These are phyloP conservation scores for Hofmannophila pseudospretella DNA, from an alignment of 2,888 invertebrate genomes.

Conservation along the genomic window DNA sequence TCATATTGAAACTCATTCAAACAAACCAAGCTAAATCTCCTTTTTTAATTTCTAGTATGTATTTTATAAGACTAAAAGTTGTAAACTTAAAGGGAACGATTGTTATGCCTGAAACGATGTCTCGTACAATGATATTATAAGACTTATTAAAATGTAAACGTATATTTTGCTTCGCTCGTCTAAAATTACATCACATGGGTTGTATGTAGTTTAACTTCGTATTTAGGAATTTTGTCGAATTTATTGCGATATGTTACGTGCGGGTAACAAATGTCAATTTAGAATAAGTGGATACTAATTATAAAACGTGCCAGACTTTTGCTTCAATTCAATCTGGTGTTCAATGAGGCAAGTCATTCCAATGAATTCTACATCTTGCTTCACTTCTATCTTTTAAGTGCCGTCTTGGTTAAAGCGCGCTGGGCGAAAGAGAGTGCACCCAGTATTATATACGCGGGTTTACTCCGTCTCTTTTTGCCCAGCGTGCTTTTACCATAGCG, in stretches of 20 bases:
- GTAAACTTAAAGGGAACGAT: background rate
- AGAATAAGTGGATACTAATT: background rate
- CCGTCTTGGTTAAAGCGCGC: too few species aligned
- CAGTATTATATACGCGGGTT: too few species aligned
- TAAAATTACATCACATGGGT: constrained; percentile 2
- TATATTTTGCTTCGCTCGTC: background rate
- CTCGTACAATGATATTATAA: constrained; percentile 1
- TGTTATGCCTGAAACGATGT: background rate
- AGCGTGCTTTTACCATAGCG: too few species aligned
- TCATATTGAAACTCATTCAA: too few species aligned
- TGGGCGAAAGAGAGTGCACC: too few species aligned
- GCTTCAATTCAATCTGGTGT: constrained; percentile 1
- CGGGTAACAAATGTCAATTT: background rate
- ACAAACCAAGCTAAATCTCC: too few species aligned
- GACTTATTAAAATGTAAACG: background rate
- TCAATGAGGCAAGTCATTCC: constrained; percentile 2
- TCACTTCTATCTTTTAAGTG: too few species aligned
- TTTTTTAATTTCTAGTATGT: too few species aligned
- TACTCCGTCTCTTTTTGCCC: too few species aligned
- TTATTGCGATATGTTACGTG: constrained; percentile 1
- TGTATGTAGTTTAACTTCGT: background rate
- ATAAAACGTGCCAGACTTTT: constrained; percentile 3
- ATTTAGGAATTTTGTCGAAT: background rate
- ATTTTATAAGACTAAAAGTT: too few species aligned
- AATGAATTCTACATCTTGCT: background rate